Base-by-base conservation (phyloP, 1,140 invertebrate genomes). In the Heliothis subflexa region DNA sequence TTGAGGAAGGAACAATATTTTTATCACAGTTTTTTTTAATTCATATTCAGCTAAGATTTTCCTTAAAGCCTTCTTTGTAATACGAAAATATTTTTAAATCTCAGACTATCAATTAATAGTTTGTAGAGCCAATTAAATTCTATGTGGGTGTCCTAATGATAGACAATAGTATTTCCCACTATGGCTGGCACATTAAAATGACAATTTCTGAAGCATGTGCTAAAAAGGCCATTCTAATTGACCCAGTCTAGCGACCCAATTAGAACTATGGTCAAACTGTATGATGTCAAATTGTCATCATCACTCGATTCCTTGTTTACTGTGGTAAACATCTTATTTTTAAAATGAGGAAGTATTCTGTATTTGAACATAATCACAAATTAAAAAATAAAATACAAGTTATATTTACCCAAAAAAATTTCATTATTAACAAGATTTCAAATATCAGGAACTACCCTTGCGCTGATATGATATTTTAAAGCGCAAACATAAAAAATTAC, bases 211-310 rank as follows among this genome's bases (percentile, higher is more conserved):
- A 66, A 68, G 79, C 55, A 80, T 79, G 83, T 75, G 82, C 71
- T 82, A 83, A 84, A 78, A 84, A 85, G 83, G 86, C 82, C 81
- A 83, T 45, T 57, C 80, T 85, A 88, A 89, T 93, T 93, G 86
- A 91, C 91, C 88, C 76, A 83, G 72, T 90, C 87, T 88, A 86
- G 78, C 90, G 86, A 80, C 86, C 87, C 79, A 88, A 93, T 91
- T 91, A 84, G 64, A 74, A 54, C 64, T 52, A 71, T 71, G 72
- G 68, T 54, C 77, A 49, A 62, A 75, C 57, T 78, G 77, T 82
- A 82, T 82, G 81, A 79, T 76, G 61, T 74, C 72, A 81, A 81
- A 75, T 71, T 50, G 62, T 52, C 68, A 81, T 40, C 50, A 61
- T 11, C 54, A 50, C 45, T 50, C 47, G 25, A 28, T 70, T 70